Conservation (phyloP, 2,797 vertebrate species). For the Amblyraja radiata region DNA sequence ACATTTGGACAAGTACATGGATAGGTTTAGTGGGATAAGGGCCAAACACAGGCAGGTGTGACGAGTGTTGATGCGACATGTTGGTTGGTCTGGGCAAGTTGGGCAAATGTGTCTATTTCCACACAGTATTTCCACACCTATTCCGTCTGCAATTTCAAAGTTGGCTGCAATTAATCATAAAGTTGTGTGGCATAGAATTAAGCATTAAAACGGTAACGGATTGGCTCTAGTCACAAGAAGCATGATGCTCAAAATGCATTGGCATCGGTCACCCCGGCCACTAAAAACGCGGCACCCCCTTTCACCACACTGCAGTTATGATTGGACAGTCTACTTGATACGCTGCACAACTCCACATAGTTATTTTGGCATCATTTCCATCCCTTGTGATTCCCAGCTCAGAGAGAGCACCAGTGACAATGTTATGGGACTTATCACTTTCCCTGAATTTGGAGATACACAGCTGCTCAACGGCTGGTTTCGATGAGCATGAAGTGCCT, state of each 20-base stretch:
- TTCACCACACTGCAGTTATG: not conserved
- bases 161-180: too few species aligned
- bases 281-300: not conserved
- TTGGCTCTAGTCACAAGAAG: not conserved
- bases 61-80: too few species aligned
- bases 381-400: not conserved
- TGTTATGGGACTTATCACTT: not conserved
- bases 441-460: not conserved
- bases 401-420: not conserved
- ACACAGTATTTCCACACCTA: not conserved
- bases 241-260: not conserved
- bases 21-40: too few species aligned
- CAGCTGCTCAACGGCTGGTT: too few species aligned
- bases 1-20: too few species aligned
- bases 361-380: not conserved
- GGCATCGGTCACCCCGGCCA: not conserved
- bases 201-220: too few species aligned
- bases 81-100: too few species aligned
- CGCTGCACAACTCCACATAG: not conserved
- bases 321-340: too few species aligned
- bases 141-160: too few species aligned
- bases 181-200: too few species aligned
- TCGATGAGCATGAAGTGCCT: too few species aligned
- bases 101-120: not conserved
- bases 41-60: too few species aligned